Evolutionary conservation across 2,797 vertebrate species (phyloP).

Genomic region (Paramormyrops hopkinsi): DNA sequence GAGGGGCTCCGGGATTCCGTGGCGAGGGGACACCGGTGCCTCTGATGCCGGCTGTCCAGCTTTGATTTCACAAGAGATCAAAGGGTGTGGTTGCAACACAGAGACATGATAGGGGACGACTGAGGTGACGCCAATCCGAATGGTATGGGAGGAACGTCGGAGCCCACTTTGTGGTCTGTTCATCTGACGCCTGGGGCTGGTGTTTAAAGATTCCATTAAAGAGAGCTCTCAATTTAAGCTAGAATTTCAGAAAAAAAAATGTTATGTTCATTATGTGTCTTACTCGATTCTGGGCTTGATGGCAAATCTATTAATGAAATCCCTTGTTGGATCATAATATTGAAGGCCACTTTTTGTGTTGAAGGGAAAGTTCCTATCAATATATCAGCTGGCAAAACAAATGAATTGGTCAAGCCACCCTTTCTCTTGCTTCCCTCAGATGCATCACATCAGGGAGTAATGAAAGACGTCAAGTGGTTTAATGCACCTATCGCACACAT

Average conservation of each 20-base stretch:
- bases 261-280: neutral
- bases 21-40: neutral
- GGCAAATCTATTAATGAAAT: constrained; percentile 5
- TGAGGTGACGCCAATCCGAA: neutral
- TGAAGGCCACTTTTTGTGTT: neutral
- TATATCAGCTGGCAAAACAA: neutral
- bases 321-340: neutral
- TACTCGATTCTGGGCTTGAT: neutral
- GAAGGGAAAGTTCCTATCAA: neutral
- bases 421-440: neutral
- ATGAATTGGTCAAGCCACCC: neutral
- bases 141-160: neutral
- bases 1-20: neutral
- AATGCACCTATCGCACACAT: neutral
- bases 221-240: neutral
- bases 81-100: neutral
- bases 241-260: neutral
- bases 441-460: neutral
- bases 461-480: neutral
- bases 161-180: constrained; percentile 20
- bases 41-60: neutral
- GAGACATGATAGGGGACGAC: neutral
- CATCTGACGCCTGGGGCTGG: constrained; percentile 13
- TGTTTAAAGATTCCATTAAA: constrained; percentile 20
- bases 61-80: neutral